phyloP scores from a whole-genome alignment of 2,797 vertebrate species.

The Acrossocheilus fasciatus region DNA sequence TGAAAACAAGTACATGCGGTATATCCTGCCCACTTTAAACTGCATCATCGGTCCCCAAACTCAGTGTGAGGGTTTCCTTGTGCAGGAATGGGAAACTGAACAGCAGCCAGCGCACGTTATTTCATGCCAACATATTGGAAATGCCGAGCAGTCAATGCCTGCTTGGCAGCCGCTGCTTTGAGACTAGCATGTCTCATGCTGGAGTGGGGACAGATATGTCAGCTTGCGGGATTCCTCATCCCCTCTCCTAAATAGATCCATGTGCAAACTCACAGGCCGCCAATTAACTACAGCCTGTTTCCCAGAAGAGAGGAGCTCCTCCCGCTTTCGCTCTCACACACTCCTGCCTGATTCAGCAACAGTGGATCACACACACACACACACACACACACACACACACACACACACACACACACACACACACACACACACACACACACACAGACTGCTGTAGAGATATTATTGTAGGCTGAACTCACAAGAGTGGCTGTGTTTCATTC shows the following conservation, averaged over 20 bases:
- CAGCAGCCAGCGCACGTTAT: background rate
- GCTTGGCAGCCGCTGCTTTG: background rate
- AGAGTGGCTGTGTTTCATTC: slow-evolving; percentile 9
- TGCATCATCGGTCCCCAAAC: background rate
- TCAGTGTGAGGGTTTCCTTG: slow-evolving; percentile 7
- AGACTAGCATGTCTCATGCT: background rate
- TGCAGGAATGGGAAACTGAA: slow-evolving; percentile 10
- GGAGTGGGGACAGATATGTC: slow-evolving; percentile 7
- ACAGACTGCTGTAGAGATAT: background rate
- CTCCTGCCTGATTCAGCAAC: slow-evolving; percentile 40
- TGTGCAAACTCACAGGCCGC: slow-evolving; percentile 74
- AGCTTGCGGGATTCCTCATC: slow-evolving; percentile 67
- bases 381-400: background rate
- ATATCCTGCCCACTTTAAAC: background rate
- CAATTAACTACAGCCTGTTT: slow-evolving; percentile 78
- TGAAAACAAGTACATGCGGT: slow-evolving; percentile 1
- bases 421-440: slow-evolving; percentile 36
- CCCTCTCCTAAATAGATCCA: slow-evolving; percentile 75
- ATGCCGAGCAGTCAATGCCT: background rate
- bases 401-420: slow-evolving; percentile 22
- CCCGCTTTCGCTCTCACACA: slow-evolving; percentile 56
- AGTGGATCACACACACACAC: slow-evolving; percentile 30
- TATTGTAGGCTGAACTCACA: slow-evolving; percentile 17
- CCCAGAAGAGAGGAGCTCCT: slow-evolving; percentile 73
- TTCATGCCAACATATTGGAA: slow-evolving; percentile 14